Conservation (phyloP, 2,113 vertebrate species). For the Psettodes erumei region DNA sequence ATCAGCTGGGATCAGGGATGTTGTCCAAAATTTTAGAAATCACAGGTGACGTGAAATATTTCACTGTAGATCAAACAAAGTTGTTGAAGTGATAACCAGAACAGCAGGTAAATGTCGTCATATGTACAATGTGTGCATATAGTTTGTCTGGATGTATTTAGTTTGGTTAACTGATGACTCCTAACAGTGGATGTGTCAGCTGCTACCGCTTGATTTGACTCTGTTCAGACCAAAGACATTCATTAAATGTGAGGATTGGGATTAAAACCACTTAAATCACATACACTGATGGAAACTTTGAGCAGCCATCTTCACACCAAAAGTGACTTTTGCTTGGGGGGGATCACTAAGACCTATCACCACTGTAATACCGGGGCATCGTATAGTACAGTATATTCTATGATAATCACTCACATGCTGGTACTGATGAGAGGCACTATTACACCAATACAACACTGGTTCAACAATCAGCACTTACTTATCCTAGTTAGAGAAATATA, state of each 20-base stretch:
- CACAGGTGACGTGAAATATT: not conserved
- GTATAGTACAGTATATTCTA: slow-evolving; percentile 29
- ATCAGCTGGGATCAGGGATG: not conserved
- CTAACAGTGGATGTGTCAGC: not conserved
- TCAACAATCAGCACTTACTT: slow-evolving; percentile 44
- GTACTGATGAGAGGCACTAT: slow-evolving; percentile 59
- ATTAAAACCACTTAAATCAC: slow-evolving; percentile 6
- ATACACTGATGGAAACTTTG: slow-evolving; percentile 1
- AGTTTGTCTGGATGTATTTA: not conserved
- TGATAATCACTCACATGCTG: slow-evolving; percentile 48
- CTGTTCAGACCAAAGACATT: slow-evolving; percentile 18
- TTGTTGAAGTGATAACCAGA: not conserved
- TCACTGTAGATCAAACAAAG: not conserved
- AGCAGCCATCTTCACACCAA: not conserved
- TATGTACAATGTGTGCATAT: too few species aligned
- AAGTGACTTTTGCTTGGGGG: not conserved
- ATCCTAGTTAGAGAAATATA: slow-evolving; percentile 22
- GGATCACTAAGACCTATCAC: slow-evolving; percentile 9
- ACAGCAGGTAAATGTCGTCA: not conserved
- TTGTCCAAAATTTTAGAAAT: not conserved
- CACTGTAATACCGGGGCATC: slow-evolving; percentile 21
- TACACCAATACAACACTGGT: slow-evolving; percentile 55
- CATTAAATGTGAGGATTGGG: slow-evolving; percentile 16
- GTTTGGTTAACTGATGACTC: not conserved
- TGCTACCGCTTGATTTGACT: not conserved